Evolutionary conservation across 2,797 vertebrate genomes (phyloP).

Genomic region (Mus spretus): DNA sequence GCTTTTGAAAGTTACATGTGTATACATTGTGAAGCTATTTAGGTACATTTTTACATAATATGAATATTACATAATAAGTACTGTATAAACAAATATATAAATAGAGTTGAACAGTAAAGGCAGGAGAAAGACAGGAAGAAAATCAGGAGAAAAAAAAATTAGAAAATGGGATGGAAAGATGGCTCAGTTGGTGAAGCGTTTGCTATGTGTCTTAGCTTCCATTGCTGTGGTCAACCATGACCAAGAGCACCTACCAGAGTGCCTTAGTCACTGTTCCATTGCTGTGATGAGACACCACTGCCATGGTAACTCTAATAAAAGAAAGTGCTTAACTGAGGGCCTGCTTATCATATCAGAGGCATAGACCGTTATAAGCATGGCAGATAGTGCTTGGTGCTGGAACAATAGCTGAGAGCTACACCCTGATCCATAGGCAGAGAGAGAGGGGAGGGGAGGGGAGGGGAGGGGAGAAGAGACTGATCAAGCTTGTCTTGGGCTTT

Average conservation of each 20-base stretch:
- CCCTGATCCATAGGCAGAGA: neutral
- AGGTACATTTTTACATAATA: neutral
- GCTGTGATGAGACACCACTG: neutral
- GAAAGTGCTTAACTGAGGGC: neutral
- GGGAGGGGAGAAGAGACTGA: no score
- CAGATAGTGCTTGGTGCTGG: neutral
- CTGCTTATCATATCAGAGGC: neutral
- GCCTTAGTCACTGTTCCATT: neutral
- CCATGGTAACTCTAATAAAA: neutral
- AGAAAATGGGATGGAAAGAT: neutral
- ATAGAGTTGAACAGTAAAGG: neutral
- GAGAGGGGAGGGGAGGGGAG: no score
- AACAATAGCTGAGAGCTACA: neutral
- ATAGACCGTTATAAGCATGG: neutral
- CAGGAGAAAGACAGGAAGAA: neutral
- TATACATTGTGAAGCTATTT: neutral
- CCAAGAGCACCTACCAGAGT: neutral
- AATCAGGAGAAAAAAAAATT: neutral
- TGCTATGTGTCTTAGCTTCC: no score
- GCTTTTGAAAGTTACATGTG: neutral
- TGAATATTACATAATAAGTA: neutral
- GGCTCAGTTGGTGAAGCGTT: neutral
- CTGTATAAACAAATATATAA: neutral
- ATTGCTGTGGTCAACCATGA: neutral
- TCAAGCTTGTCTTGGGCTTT: neutral